These are phyloP conservation scores for Hemiscyllium ocellatum DNA, from an alignment of 2,113 vertebrate species.

Conservation along the genomic window DNA sequence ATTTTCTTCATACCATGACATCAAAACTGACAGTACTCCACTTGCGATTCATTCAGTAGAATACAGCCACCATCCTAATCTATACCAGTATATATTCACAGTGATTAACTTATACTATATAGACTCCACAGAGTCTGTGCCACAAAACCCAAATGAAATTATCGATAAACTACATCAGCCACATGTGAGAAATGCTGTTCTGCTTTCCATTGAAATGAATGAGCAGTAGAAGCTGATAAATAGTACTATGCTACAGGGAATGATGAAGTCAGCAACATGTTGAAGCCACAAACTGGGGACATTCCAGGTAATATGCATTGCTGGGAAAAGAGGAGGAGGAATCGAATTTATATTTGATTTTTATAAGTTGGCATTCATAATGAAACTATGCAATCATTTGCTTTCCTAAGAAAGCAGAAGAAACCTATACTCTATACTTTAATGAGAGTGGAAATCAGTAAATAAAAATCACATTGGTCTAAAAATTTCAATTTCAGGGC, in stretches of 20 bases:
- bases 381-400: not conserved
- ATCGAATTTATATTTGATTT: not conserved
- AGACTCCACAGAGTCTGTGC: constrained; percentile 6
- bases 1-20: not conserved
- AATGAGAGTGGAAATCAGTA: not conserved
- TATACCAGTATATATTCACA: not conserved
- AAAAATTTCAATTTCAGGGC: not conserved
- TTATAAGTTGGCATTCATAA: not conserved
- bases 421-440: not conserved
- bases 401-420: not conserved
- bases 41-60: not conserved
- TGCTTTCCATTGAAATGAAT: constrained; percentile 9
- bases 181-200: not conserved
- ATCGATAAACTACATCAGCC: not conserved
- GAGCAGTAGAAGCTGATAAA: not conserved
- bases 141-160: not conserved
- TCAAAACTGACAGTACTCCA: not conserved
- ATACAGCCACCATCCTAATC: not conserved
- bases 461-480: not conserved
- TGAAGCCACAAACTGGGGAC: not conserved
- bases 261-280: not conserved
- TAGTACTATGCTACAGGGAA: not conserved
- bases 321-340: not conserved
- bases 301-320: not conserved
- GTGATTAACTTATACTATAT: constrained; percentile 4